Base-by-base conservation (phyloP, 1,140 invertebrate species). In the Drosophila murphyi region DNA sequence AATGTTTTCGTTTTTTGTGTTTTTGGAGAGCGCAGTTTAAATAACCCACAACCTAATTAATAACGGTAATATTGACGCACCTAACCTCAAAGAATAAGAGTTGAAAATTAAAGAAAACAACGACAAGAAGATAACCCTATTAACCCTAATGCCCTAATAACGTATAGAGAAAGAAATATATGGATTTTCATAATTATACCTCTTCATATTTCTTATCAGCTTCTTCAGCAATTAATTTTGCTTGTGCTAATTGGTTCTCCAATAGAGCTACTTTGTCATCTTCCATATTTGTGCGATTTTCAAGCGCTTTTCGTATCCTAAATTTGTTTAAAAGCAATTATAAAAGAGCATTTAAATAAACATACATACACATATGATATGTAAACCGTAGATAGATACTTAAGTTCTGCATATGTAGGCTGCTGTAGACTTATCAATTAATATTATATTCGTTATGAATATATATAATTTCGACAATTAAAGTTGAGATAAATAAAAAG, bases 201-300 rank as follows among this genome's bases (percentile, higher is more conserved):
- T 99, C 98, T 96, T 99, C 98, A 93, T 99, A 99, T 97, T 99
- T 99, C 94, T 98, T 98, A 94, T 99, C 98, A 80, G 98, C 97
- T 94, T 99, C 98, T 94, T 99, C 98, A 78, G 98, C 98, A 93
- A 99, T 98, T 93, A 97, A 96, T 94, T 98, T 98, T 92, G 98
- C 98, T 93, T 99, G 98, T 77, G 97, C 95, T 92, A 99, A 95
- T 93, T 99, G 97, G 76, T 97, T 96, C 94, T 99, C 98, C 94
- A 99, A 94, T 79, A 97, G 96, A 90, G 96, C 96, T 92, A 99
- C 97, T 93, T 98, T 95, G 94, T 99, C 98, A 93, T 99, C 98
- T 94, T 99, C 98, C 97, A 99, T 98, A 94, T 99, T 99, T 93
- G 97, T 98, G 94, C 98, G 96, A 93, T 99, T 99, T 95, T 99